Evolutionary conservation across 2,888 invertebrate species (phyloP).

Genomic region (Bruchidius siliquastri): DNA sequence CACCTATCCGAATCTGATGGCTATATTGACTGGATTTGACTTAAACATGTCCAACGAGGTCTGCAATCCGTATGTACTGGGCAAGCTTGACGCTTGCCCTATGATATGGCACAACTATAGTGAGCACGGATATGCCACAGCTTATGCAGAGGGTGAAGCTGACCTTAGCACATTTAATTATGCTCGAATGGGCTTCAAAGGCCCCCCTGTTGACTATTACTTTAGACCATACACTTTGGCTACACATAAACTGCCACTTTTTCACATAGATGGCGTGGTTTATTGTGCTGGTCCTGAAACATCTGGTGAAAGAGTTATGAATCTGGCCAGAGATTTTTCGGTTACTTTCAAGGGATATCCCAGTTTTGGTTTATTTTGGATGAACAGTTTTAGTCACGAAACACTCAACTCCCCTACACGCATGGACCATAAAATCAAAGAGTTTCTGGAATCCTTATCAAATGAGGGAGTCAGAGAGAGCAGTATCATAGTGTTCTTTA

Average conservation of each 20-base stretch:
- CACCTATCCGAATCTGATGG: conserved; percentile 86
- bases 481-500: conserved; percentile 52
- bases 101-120: conserved; percentile 76
- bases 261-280: conserved; percentile 39
- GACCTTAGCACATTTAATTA: conserved; percentile 72
- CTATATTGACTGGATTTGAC: conserved; percentile 66
- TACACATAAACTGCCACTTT: conserved; percentile 52
- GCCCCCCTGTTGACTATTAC: conserved; percentile 78
- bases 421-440: conserved; percentile 60
- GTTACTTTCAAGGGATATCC: conserved; percentile 47
- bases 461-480: conserved; percentile 53
- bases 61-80: conserved; percentile 46
- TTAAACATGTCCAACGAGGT: conserved; percentile 44
- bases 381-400: conserved; percentile 73
- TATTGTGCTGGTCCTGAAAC: conserved; percentile 60
- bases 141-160: conserved; percentile 74
- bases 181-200: conserved; percentile 64
- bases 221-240: conserved; percentile 68
- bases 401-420: conserved; percentile 63
- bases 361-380: conserved; percentile 77
- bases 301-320: conserved; percentile 64
- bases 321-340: conserved; percentile 65
- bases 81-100: conserved; percentile 63
- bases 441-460: conserved; percentile 56
- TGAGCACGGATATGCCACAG: conserved; percentile 68